Evolutionary conservation across 1,140 invertebrate species (phyloP).

Genomic region (Bombus ignitus): DNA sequence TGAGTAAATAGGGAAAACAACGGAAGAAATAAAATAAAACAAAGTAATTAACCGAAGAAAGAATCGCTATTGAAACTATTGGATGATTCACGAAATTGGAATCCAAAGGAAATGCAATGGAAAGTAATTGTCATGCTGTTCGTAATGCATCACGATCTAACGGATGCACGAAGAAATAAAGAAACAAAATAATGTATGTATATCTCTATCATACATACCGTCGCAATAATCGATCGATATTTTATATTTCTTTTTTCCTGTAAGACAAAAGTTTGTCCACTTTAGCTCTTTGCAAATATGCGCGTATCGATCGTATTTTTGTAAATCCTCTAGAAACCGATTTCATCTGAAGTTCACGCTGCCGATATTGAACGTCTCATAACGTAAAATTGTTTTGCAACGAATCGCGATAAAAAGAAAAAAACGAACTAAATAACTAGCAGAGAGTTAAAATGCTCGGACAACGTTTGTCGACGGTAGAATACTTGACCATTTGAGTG

Average conservation of each 20-base stretch:
- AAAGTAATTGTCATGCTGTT: not conserved
- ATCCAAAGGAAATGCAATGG: not conserved
- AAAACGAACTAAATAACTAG: not conserved
- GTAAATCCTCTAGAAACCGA: conserved; percentile 12
- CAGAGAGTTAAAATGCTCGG: conserved; percentile 23
- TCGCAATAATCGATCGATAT: conserved; percentile 41
- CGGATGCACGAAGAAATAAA: not conserved
- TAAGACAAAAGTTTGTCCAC: conserved; percentile 41
- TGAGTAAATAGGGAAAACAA: not conserved
- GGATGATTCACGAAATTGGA: conserved; percentile 9
- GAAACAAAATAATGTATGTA: not conserved
- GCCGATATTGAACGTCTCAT: not conserved
- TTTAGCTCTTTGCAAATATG: conserved; percentile 31
- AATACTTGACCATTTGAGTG: conserved; percentile 39
- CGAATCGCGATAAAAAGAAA: conserved; percentile 5
- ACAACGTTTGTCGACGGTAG: conserved; percentile 30
- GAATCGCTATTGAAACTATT: not conserved
- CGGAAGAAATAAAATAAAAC: not conserved
- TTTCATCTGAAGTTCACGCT: conserved; percentile 2
- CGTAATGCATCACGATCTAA: not conserved
- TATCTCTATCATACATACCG: conserved; percentile 31
- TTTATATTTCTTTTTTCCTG: conserved; percentile 33
- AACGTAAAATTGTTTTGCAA: conserved; percentile 17
- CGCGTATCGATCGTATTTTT: conserved; percentile 41
- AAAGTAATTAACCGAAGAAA: not conserved